Evolutionary conservation across 64 coral and sea anemone genomes (phyloP).

Genomic region (Stylophora pistillata): DNA sequence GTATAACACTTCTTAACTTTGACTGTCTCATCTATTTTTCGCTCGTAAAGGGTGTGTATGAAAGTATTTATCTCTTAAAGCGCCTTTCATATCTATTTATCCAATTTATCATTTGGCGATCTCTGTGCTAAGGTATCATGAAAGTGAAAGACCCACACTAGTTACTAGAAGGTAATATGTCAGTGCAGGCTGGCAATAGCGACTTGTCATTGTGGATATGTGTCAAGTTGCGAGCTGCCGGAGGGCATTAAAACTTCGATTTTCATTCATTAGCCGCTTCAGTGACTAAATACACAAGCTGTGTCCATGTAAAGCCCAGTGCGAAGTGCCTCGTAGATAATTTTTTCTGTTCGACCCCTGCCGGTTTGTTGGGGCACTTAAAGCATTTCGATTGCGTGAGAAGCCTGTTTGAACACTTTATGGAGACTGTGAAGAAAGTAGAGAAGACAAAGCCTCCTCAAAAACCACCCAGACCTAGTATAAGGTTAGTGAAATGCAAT

Average conservation of each 20-base stretch:
- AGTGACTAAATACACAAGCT: slow-evolving; percentile 19
- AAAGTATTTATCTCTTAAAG: not conserved
- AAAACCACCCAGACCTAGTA: slow-evolving; percentile 40
- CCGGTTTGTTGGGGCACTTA: not conserved
- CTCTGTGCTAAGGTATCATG: not conserved
- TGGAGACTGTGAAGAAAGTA: not conserved
- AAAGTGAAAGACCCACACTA: slow-evolving; percentile 4
- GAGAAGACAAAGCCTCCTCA: not conserved
- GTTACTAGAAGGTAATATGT: not conserved
- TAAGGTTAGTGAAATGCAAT: slow-evolving; percentile 26
- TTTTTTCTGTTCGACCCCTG: slow-evolving; percentile 1
- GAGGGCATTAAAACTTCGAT: slow-evolving; percentile 25
- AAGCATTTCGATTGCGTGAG: not conserved
- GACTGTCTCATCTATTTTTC: not conserved
- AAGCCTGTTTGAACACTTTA: not conserved
- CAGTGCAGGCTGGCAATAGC: not conserved
- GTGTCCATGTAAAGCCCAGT: not conserved
- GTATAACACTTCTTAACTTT: not conserved
- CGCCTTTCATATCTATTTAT: not conserved
- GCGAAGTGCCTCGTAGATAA: not conserved
- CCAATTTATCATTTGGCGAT: not conserved
- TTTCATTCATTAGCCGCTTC: slow-evolving; percentile 41
- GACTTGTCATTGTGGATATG: slow-evolving; percentile 16
- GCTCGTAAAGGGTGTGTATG: not conserved
- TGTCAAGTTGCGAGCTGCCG: slow-evolving; percentile 14